Evolutionary conservation across 35 echinoderm and acorn worm species (phyloP), one percentile per base, ranked within the genome.

Genomic region (Lytechinus variegatus): DNA sequence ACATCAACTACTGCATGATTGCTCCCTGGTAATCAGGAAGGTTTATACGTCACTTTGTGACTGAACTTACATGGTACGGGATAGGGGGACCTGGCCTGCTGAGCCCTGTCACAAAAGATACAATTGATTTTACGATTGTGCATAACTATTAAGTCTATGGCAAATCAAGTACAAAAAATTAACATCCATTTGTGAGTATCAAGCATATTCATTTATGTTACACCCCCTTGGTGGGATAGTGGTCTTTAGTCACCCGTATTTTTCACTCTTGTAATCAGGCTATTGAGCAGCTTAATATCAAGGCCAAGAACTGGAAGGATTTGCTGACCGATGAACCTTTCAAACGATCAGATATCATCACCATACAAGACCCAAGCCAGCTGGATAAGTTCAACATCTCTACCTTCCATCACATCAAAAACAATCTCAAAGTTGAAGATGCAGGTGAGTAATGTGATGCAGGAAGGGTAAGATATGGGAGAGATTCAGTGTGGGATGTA

Each of bases 341-440:
- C 94, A 95, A 94, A 11, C 93, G 97, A n/a, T 97, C 98, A 51
- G 98, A 99, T 55, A 79, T 99, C 87, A 99, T 99, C 53, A 94
- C 95, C n/a, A 52, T 99, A 24, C 98, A 99, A 90, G 98, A 99
- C 94, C 98, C 98, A 12, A 92, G 92, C 86, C 92, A 99, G 57
- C 44, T 99, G 92, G 97, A 99, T 52, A 99, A 99, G 56, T 99
- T 99, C 89, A 99, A 99, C 56, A 99, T 99, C 87, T 94, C 96
- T 86, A 56, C 95, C 8, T 99, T 99, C 91, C 95, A 99, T 89
- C 98, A 99, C 95, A 95, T 99, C 27, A 96, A 99, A 79, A 98
- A 99, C 61, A 99, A 98, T 92, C 92, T 98, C 1, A 99, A 99
- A 91, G 95, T 97, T 57, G 91, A 96, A 28, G 93, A 86, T 53